Percentiles rank a stretch among this genome's conserved stretches.
Conservation (phyloP, 2,888 invertebrate species). For the Balanococcus diminutus region DNA sequence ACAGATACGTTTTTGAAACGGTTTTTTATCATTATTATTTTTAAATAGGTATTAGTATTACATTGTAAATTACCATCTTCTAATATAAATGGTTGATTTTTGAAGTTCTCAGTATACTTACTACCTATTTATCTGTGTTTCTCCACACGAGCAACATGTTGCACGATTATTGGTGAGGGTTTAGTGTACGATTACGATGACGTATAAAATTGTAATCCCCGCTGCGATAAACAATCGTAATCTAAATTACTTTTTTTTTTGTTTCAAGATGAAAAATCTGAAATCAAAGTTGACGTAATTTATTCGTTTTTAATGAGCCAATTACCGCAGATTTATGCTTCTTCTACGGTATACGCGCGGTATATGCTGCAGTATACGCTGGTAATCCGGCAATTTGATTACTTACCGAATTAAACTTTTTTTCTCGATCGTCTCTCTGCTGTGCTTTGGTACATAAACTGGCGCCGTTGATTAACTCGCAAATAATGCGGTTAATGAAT, state of each 20-base stretch:
- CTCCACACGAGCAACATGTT: too few species aligned
- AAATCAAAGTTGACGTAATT: constrained; percentile 36
- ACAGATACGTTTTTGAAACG: background rate
- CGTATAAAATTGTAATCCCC: background rate
- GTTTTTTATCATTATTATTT: background rate
- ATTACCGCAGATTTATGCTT: constrained; percentile 34
- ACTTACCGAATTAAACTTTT: constrained; percentile 24
- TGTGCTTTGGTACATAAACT: background rate
- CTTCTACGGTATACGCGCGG: too few species aligned
- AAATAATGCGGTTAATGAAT: constrained; percentile 35
- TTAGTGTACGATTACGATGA: background rate
- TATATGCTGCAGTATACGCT: too few species aligned
- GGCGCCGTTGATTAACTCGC: constrained; percentile 33
- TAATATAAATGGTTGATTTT: constrained; percentile 40
- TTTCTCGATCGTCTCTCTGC: background rate
- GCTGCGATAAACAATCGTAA: background rate
- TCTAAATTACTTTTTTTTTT: constrained; percentile 5
- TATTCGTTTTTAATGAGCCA: constrained; percentile 43
- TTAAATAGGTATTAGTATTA: background rate
- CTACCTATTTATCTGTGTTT: background rate
- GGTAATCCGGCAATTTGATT: constrained; percentile 32
- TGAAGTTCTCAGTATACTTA: too few species aligned
- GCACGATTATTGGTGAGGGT: background rate
- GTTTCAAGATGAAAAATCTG: constrained; percentile 19
- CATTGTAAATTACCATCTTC: background rate